phyloP scores from a whole-genome alignment of 2,113 vertebrate genomes.

The Tachycineta bicolor region DNA sequence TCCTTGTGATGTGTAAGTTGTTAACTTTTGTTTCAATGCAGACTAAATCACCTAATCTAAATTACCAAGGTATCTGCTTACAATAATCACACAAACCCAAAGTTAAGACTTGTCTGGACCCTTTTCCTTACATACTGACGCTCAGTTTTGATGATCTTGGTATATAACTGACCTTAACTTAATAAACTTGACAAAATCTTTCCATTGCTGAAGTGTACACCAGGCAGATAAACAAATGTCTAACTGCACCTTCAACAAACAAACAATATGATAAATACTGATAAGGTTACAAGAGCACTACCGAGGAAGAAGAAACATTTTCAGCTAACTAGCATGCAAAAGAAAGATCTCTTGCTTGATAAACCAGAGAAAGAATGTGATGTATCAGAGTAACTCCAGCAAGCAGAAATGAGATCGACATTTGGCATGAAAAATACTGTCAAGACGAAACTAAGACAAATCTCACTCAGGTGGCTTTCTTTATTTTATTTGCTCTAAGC shows the following conservation, averaged over 20 bases:
- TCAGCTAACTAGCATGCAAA: background rate
- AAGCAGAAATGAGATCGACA: background rate
- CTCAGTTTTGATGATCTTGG: background rate
- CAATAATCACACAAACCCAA: background rate
- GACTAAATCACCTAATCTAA: background rate
- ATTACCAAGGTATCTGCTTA: background rate
- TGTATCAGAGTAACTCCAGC: conserved; percentile 21
- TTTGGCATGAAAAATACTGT: conserved; percentile 16
- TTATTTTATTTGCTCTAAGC: conserved; percentile 36
- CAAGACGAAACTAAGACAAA: conserved; percentile 34
- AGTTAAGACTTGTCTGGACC: background rate
- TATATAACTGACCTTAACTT: background rate
- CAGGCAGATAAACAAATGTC: background rate
- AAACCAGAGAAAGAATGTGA: background rate
- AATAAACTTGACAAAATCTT: background rate
- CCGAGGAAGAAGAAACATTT: background rate
- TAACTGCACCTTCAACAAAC: background rate
- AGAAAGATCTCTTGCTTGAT: conserved; percentile 27
- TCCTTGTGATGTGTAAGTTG: background rate
- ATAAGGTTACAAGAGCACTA: background rate
- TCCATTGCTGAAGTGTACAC: background rate
- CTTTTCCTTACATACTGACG: background rate
- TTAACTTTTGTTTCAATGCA: background rate
- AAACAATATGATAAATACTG: background rate
- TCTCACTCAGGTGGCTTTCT: conserved; percentile 39